Percentiles rank a stretch among this genome's conserved stretches.
Conservation (phyloP, 2,888 invertebrate genomes). For the Agonum fuliginosum region DNA sequence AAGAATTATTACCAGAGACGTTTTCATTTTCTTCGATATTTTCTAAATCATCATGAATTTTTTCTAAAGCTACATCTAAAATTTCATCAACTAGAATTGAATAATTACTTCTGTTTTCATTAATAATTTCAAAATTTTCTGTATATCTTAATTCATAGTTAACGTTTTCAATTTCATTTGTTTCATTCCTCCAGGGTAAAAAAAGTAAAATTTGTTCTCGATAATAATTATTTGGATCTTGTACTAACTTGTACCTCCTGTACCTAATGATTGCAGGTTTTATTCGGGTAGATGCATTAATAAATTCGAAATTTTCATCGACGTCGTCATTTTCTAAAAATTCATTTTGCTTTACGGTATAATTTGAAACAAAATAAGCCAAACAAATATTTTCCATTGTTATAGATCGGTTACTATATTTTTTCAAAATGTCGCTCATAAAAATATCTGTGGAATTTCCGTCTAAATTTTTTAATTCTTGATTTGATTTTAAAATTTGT, state of each 20-base stretch:
- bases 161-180: constrained; percentile 58
- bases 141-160: constrained; percentile 49
- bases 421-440: neutral
- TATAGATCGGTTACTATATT: neutral
- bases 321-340: constrained; percentile 50
- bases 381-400: constrained; percentile 54
- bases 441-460: neutral
- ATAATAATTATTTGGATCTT: constrained; percentile 47
- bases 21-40: neutral
- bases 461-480: neutral
- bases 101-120: neutral
- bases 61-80: constrained; percentile 1
- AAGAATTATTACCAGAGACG: neutral
- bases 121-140: neutral
- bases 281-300: too few relatives aligned
- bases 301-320: constrained; percentile 38
- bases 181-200: constrained; percentile 62
- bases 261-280: constrained; percentile 57
- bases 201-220: constrained; percentile 62
- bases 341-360: constrained; percentile 22
- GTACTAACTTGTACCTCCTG: constrained; percentile 55
- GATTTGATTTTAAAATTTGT: neutral
- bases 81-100: constrained; percentile 9
- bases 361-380: constrained; percentile 61
- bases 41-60: neutral